These are phyloP conservation scores for Streblospio benedicti DNA, from an alignment of 1,140 invertebrate species.

Conservation along the genomic window DNA sequence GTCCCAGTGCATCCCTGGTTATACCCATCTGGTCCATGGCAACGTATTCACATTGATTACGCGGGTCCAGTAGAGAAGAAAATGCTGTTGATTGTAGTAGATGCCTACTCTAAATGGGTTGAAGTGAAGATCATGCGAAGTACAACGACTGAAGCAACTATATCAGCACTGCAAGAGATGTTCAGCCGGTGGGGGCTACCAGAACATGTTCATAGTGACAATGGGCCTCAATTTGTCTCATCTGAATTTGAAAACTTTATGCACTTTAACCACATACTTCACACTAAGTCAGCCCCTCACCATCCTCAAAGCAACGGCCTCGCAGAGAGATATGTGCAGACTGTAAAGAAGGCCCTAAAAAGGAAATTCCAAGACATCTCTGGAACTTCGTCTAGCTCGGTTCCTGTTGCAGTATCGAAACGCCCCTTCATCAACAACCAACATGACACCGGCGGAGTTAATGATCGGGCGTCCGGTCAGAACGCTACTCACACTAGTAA, in stretches of 20 bases:
- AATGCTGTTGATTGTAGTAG: constrained; percentile 28
- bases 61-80: constrained; percentile 41
- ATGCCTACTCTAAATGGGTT: constrained; percentile 4
- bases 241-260: constrained; percentile 28
- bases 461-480: background rate
- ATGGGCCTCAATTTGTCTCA: constrained; percentile 25
- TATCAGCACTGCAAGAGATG: background rate
- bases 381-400: background rate
- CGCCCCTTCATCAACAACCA: constrained; percentile 2
- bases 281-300: constrained; percentile 23
- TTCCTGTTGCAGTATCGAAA: constrained; percentile 7
- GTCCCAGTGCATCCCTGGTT: constrained; percentile 33
- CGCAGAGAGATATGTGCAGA: constrained; percentile 28
- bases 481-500: background rate
- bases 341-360: constrained; percentile 17
- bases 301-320: constrained; percentile 29
- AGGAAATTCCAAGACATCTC: too few relatives aligned
- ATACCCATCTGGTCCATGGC: constrained; percentile 41
- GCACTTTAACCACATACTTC: constrained; percentile 18
- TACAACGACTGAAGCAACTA: background rate
- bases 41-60: constrained; percentile 50
- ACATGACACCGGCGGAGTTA: constrained; percentile 2
- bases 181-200: background rate
- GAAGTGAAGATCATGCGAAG: background rate
- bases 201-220: constrained; percentile 24